Evolutionary conservation across 2,888 invertebrate species (phyloP).

Genomic region (Xestoiulus laeticollis): DNA sequence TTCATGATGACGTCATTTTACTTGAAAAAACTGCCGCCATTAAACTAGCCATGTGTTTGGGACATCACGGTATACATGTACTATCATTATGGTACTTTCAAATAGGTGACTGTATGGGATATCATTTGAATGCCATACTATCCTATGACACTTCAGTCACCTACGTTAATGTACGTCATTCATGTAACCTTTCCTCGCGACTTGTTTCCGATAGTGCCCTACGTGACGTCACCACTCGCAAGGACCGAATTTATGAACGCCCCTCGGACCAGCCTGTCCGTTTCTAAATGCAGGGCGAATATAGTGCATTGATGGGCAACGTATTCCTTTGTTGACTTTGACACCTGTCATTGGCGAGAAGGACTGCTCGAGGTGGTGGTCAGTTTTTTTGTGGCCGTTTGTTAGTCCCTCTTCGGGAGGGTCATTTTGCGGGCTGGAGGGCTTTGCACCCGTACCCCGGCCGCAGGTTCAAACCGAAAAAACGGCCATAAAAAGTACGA

Average conservation of each 20-base stretch:
- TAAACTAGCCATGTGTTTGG: too few species aligned
- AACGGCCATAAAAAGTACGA: slow-evolving; percentile 3
- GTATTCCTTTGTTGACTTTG: not conserved
- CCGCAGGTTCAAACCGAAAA: slow-evolving; percentile 2
- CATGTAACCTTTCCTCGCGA: too few species aligned
- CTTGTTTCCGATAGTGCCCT: too few species aligned
- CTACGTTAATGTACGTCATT: too few species aligned
- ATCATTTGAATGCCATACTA: too few species aligned
- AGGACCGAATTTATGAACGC: too few species aligned
- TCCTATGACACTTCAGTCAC: too few species aligned
- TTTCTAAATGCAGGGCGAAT: not conserved
- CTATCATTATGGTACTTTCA: too few species aligned
- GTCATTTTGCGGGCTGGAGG: not conserved
- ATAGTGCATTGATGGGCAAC: not conserved
- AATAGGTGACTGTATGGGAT: too few species aligned
- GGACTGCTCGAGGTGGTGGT: not conserved
- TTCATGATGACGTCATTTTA: too few species aligned
- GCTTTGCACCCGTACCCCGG: slow-evolving; percentile 1
- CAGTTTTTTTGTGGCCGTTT: not conserved
- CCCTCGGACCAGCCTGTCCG: not conserved
- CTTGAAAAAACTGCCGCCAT: too few species aligned
- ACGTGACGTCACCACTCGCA: not conserved
- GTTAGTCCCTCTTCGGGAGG: not conserved
- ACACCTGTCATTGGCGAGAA: not conserved
- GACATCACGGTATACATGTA: too few species aligned